Percentiles rank a stretch among this genome's conserved stretches.
phyloP scores from a whole-genome alignment of 2,797 vertebrate species.

The Avahi laniger region DNA sequence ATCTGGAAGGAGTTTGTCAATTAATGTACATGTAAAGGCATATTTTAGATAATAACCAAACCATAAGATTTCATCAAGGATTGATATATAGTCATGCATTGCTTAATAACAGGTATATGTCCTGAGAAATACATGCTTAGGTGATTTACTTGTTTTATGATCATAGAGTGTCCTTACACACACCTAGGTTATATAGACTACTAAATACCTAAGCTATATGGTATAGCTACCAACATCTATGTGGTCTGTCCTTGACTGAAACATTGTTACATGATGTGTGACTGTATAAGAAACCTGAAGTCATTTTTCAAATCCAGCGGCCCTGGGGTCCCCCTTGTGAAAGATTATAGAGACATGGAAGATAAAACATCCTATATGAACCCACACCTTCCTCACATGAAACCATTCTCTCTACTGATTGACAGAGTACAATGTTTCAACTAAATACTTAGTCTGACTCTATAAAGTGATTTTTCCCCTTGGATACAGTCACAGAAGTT shows the following conservation, averaged over 20 bases:
- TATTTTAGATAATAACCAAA: not conserved
- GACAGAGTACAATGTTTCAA: not conserved
- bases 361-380: not conserved
- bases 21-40: not conserved
- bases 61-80: not conserved
- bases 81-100: not conserved
- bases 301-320: not conserved
- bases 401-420: not conserved
- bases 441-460: not conserved
- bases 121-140: not conserved
- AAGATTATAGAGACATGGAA: not conserved
- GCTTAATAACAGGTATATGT: not conserved
- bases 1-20: not conserved
- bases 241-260: not conserved
- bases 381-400: not conserved
- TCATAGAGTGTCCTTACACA: not conserved
- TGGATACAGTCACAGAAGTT: not conserved
- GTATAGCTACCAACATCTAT: not conserved
- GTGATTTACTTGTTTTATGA: not conserved
- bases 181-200: not conserved
- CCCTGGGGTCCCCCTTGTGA: not conserved
- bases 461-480: not conserved
- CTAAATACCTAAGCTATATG: not conserved
- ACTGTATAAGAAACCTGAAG: not conserved
- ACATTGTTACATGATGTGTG: not conserved